phyloP scores from a whole-genome alignment of 2,888 invertebrate genomes.

The Cistogaster globosa region DNA sequence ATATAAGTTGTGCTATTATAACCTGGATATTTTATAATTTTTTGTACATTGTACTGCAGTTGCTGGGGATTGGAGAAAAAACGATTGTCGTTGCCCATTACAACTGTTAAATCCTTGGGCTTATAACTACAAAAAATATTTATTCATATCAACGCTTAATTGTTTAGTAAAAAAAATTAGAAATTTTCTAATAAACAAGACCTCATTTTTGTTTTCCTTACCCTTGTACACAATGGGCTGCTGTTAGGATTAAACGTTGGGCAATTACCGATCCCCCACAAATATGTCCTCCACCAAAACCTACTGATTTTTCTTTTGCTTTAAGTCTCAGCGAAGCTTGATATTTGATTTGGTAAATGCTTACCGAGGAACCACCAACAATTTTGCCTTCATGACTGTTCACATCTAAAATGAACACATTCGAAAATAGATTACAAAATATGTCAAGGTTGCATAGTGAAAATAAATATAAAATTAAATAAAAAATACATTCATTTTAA shows the following conservation, averaged over 20 bases:
- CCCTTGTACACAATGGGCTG: slow-evolving; percentile 77
- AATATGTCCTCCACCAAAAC: slow-evolving; percentile 77
- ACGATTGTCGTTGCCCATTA: slow-evolving; percentile 76
- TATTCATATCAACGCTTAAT: too few relatives aligned
- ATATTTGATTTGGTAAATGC: slow-evolving; percentile 72
- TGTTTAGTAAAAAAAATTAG: too few relatives aligned
- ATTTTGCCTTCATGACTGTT: slow-evolving; percentile 74
- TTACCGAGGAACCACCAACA: slow-evolving; percentile 75
- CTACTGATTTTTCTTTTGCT: slow-evolving; percentile 18
- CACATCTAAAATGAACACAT: not conserved
- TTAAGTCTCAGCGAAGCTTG: slow-evolving; percentile 77
- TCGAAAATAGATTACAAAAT: too few relatives aligned
- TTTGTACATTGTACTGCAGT: slow-evolving; percentile 73
- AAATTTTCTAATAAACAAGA: too few relatives aligned
- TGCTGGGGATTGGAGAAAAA: slow-evolving; percentile 51
- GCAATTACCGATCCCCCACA: slow-evolving; percentile 78
- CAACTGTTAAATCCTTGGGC: slow-evolving; percentile 69
- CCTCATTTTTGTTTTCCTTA: slow-evolving; percentile 42
- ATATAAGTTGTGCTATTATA: slow-evolving; percentile 68
- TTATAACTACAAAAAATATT: slow-evolving; percentile 51
- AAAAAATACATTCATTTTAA: too few relatives aligned
- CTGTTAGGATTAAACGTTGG: slow-evolving; percentile 76
- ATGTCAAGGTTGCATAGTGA: too few relatives aligned
- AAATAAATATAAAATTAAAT: too few relatives aligned
- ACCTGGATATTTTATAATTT: slow-evolving; percentile 72